Evolutionary conservation across 2,888 invertebrate genomes (phyloP), one percentile per base, ranked within the genome.

Genomic region (Cheilosia urbana): DNA sequence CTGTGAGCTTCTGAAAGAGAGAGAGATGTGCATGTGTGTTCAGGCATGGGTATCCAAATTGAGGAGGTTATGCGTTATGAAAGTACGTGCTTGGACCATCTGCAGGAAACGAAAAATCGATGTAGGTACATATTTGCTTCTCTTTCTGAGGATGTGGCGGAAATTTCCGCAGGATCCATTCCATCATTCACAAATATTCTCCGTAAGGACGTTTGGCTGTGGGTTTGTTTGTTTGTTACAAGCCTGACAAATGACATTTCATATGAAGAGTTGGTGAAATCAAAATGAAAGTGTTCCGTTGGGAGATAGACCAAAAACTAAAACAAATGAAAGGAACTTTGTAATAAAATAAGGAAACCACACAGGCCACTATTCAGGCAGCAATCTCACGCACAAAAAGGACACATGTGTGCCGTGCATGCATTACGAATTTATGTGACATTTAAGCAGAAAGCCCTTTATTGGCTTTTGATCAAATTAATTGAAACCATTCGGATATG

Each of bases 221-320:
- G 75, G 55, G 72, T 66, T 77, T 84, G 73, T 57, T 75, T 63
- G 84, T 84, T 81, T 49, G 34, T 69, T 58, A 75, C 79, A 83
- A 69, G 75, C 49, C 53, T 84, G 75, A 79, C 79, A 84, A 84
- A 84, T 79, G 71, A 79, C 47, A 75, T 84, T 73, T 75, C 51
- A 79, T 53, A 79, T n/a, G 49, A 69, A 63, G 24, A 63, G n/a
- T n/a, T 62, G 45, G 24, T 63, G 78, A 79, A 84, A 84, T 73
- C 73, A 79, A 79, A 84, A 84, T 73, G 63, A 79, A 47, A 75
- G 63, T 60, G n/a, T 58, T 58, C 57, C 55, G 53, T 37, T 17
- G 2, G 13, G 19, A 65, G 15, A 11, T 19, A n/a, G 42, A 65
- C 17, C 37, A 40, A 57, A 11, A 49, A 30, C 15, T 21, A 15